Percentiles rank a stretch among this genome's conserved stretches.
These are phyloP conservation scores for Eueremaeus valkanovi DNA, from an alignment of 2,888 invertebrate species.

Conservation along the genomic window DNA sequence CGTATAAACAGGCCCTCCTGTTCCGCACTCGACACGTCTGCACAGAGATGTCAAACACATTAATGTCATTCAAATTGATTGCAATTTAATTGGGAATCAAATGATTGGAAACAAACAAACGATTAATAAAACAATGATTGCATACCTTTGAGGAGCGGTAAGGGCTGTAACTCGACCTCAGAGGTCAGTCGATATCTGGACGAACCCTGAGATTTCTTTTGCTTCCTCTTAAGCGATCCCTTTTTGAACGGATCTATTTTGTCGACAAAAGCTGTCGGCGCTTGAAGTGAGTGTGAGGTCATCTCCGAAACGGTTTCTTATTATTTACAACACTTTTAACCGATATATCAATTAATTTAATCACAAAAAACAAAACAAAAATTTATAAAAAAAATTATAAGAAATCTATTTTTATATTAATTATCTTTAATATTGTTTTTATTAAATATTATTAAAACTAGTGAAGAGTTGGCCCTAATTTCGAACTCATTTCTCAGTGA, in stretches of 20 bases:
- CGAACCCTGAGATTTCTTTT: conserved; percentile 97
- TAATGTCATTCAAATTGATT: not conserved
- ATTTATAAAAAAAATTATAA: not conserved
- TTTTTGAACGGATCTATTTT: conserved; percentile 99
- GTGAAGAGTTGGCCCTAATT: not conserved
- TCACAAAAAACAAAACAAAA: not conserved
- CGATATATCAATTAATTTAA: not conserved
- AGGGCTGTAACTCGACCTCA: conserved; percentile 92
- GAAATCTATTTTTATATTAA: too few species aligned
- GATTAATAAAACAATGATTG: not conserved
- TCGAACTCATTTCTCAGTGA: conserved; percentile 4
- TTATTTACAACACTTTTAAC: not conserved
- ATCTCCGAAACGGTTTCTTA: conserved; percentile 11
- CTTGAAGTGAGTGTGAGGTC: conserved; percentile 39
- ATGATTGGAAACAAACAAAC: too few species aligned
- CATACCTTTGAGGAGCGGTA: conserved; percentile 93
- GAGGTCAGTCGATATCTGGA: conserved; percentile 97
- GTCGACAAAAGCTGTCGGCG: conserved; percentile 70
- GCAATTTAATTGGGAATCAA: too few species aligned
- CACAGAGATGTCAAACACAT: conserved; percentile 37
- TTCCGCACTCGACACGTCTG: conserved; percentile 82
- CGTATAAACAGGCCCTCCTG: conserved; percentile 94
- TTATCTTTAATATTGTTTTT: too few species aligned
- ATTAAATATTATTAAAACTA: not conserved
- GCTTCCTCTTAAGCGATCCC: conserved; percentile 95